phyloP scores from a whole-genome alignment of 1,140 invertebrate genomes.

The Portunus trituberculatus region DNA sequence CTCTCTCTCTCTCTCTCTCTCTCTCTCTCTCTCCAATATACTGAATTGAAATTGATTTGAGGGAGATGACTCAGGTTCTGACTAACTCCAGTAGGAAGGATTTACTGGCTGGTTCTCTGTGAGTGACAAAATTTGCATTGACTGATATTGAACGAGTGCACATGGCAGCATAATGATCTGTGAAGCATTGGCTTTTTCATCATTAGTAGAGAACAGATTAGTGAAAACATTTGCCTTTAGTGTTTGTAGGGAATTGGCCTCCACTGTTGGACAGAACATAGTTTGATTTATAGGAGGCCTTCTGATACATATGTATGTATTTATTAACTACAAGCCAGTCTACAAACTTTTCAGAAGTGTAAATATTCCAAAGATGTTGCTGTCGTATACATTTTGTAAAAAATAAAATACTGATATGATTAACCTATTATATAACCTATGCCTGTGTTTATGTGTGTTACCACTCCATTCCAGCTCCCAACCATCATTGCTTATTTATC shows the following conservation, averaged over 20 bases:
- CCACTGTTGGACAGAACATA: not conserved
- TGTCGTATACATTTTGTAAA: slow-evolving; percentile 4
- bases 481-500: no score
- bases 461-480: no score
- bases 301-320: not conserved
- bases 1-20: no score
- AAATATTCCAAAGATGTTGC: not conserved
- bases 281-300: not conserved
- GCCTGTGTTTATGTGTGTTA: no score
- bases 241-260: not conserved
- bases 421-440: no score
- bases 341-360: not conserved
- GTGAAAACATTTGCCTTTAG: not conserved
- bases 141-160: no score
- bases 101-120: no score
- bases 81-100: no score
- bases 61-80: no score
- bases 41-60: no score
- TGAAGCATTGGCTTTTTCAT: not conserved
- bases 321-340: not conserved
- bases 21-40: no score
- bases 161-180: not conserved
- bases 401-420: not conserved
- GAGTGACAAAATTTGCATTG: no score
- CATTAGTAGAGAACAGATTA: not conserved